Evolutionary conservation across 1,140 invertebrate genomes (phyloP).

Genomic region (Phthorimaea operculella): DNA sequence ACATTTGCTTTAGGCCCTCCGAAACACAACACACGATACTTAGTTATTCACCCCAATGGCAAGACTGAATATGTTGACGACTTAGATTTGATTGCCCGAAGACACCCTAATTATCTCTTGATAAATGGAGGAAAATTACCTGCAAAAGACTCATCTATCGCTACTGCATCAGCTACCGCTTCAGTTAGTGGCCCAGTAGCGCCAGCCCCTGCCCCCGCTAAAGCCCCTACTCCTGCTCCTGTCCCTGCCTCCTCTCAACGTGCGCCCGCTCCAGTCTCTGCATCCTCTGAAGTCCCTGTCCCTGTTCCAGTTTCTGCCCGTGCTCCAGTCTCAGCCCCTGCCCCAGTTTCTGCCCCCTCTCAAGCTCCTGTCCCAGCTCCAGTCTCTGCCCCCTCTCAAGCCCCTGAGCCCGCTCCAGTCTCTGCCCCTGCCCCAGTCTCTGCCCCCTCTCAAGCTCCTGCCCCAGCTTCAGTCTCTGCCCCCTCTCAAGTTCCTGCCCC

Average conservation of each 20-base stretch:
- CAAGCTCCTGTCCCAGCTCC: too few relatives aligned
- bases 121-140: conserved; percentile 16
- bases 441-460: too few relatives aligned
- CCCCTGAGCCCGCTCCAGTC: too few relatives aligned
- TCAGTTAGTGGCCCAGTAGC: neutral
- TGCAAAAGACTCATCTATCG: neutral
- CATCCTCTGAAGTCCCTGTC: neutral
- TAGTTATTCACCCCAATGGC: conserved; percentile 32
- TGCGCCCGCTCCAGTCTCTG: neutral
- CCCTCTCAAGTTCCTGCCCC: too few relatives aligned
- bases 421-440: too few relatives aligned
- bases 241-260: neutral
- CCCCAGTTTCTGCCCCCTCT: too few relatives aligned
- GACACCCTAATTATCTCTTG: conserved; percentile 27
- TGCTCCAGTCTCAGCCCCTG: neutral
- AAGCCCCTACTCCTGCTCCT: neutral
- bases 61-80: conserved; percentile 31
- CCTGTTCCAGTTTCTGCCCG: neutral
- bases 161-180: neutral
- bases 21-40: conserved; percentile 26
- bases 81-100: conserved; percentile 19
- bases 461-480: too few relatives aligned
- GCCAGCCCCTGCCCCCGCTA: neutral
- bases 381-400: too few relatives aligned
- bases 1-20: neutral